Evolutionary conservation across 2,113 vertebrate genomes (phyloP).

Genomic region (human): DNA sequence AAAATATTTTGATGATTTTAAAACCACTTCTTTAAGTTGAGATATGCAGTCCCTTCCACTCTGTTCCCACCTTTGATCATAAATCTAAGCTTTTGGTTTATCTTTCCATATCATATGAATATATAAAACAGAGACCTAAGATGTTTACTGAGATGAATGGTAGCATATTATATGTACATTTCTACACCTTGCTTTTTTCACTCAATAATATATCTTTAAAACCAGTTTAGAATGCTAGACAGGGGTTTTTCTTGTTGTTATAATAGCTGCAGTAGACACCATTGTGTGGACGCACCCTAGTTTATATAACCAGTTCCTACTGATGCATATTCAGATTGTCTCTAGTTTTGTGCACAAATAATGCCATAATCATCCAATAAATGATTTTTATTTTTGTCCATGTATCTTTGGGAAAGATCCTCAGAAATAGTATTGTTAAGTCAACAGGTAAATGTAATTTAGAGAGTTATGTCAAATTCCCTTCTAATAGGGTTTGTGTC

Average conservation of each 20-base stretch:
- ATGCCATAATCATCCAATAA: neutral
- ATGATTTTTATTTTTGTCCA: neutral
- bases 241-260: neutral
- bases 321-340: neutral
- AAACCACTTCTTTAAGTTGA: constrained; percentile 13
- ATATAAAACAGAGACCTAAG: neutral
- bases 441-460: neutral
- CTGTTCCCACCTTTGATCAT: neutral
- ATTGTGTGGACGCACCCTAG: neutral
- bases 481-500: neutral
- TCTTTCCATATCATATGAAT: neutral
- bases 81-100: constrained; percentile 31
- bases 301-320: neutral
- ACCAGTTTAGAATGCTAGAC: neutral
- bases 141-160: neutral
- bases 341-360: neutral
- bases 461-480: constrained; percentile 5
- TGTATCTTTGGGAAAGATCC: neutral
- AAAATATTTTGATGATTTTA: constrained; percentile 20
- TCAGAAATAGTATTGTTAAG: neutral
- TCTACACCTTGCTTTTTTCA: neutral
- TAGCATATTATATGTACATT: neutral
- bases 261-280: neutral
- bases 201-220: neutral
- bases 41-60: neutral